Conservation (phyloP, 2,888 invertebrate species). For the Spicauda simplicius region DNA sequence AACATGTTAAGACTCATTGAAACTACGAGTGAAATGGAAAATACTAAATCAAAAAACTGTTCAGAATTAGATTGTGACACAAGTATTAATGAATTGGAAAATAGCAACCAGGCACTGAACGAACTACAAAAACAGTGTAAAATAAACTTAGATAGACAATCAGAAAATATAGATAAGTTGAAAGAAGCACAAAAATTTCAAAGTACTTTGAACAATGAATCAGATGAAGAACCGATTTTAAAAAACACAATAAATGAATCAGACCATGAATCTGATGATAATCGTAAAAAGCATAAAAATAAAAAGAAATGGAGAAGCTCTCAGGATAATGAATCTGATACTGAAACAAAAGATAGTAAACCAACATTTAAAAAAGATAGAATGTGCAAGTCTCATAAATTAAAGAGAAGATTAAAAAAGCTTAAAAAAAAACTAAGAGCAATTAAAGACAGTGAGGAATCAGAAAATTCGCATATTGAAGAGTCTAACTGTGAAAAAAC, state of each 20-base stretch:
- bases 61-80: no score
- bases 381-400: not conserved
- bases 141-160: not conserved
- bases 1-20: not conserved
- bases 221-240: slow-evolving; percentile 25
- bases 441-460: slow-evolving; percentile 2
- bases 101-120: not conserved
- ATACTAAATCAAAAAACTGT: no score
- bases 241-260: slow-evolving; percentile 45
- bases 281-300: not conserved
- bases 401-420: not conserved
- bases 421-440: not conserved
- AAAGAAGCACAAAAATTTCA: not conserved
- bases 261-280: not conserved
- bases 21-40: not conserved
- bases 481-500: no score
- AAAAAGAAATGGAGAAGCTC: not conserved
- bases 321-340: slow-evolving; percentile 47
- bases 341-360: slow-evolving; percentile 35
- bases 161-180: not conserved
- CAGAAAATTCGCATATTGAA: slow-evolving; percentile 15
- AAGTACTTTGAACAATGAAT: not conserved
- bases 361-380: not conserved
- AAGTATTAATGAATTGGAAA: not conserved
- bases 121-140: not conserved